Evolutionary conservation across 2,797 vertebrate genomes (phyloP).

Genomic region (Phataginus tetradactyla): DNA sequence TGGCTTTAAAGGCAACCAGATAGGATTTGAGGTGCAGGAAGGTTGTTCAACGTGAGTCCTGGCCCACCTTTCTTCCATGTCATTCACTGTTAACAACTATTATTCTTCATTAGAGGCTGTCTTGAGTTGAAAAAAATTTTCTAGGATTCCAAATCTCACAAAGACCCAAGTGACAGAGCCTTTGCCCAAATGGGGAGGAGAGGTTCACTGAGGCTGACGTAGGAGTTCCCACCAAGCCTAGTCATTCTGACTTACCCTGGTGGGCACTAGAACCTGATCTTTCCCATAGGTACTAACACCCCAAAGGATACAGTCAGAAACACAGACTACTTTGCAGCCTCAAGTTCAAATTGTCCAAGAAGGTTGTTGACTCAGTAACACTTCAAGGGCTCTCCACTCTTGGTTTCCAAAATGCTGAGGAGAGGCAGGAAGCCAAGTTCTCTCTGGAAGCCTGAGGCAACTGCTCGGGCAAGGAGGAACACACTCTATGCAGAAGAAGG

Average conservation of each 20-base stretch:
- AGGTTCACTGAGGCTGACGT: background rate
- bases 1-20: background rate
- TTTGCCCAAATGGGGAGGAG: background rate
- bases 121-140: background rate
- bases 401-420: conserved; percentile 41
- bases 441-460: conserved; percentile 78
- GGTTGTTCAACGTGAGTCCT: background rate
- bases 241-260: background rate
- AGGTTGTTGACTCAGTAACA: background rate
- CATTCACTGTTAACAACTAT: background rate
- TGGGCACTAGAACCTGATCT: background rate
- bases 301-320: background rate
- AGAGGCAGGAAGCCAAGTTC: conserved; percentile 35
- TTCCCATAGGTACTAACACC: background rate
- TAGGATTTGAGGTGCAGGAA: background rate
- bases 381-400: background rate
- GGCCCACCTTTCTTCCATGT: background rate
- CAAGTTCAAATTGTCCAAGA: conserved; percentile 10
- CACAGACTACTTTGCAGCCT: background rate
- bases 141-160: background rate
- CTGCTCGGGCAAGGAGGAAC: conserved; percentile 60
- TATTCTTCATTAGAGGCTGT: background rate
- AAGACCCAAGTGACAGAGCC: background rate
- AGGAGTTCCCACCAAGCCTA: background rate
- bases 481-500: conserved; percentile 45